Conservation (phyloP, 2,113 vertebrate genomes). For the Pleuronectes platessa region DNA sequence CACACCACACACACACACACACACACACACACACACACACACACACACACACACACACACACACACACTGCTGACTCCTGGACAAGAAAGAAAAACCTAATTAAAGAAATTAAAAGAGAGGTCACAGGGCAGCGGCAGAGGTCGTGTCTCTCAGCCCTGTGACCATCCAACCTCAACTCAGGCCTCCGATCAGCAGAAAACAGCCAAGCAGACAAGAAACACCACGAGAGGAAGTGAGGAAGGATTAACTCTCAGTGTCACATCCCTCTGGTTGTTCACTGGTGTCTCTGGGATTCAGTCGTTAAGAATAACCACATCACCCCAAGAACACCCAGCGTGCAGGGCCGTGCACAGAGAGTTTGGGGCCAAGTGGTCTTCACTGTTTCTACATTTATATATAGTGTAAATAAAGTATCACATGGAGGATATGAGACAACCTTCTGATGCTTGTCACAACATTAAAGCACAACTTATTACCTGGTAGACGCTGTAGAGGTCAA, state of each 20-base stretch:
- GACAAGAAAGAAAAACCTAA: conserved; percentile 15
- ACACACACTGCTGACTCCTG: conserved; percentile 15
- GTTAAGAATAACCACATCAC: background rate
- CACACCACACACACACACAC: too few species aligned
- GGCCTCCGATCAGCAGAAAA: conserved; percentile 50
- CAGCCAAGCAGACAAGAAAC: conserved; percentile 17
- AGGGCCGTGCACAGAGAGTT: too few species aligned
- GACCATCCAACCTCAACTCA: conserved; percentile 25
- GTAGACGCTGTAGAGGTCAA: too few species aligned
- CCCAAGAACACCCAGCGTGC: too few species aligned
- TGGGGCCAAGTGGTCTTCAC: too few species aligned
- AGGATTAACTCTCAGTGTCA: conserved; percentile 47
- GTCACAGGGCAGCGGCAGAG: background rate
- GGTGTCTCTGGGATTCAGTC: background rate
- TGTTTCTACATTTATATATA: too few species aligned
- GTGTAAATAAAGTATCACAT: too few species aligned
- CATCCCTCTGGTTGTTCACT: background rate
- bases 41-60: background rate
- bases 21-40: background rate
- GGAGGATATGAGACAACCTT: too few species aligned
- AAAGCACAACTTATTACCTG: too few species aligned
- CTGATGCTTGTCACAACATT: too few species aligned
- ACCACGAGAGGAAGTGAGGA: conserved; percentile 48
- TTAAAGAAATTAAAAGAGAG: background rate
- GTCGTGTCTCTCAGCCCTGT: conserved; percentile 9